Percentiles rank a stretch among this genome's conserved stretches.
Evolutionary conservation across 2,888 invertebrate genomes (phyloP).

Genomic region (Aspidiotus destructor): DNA sequence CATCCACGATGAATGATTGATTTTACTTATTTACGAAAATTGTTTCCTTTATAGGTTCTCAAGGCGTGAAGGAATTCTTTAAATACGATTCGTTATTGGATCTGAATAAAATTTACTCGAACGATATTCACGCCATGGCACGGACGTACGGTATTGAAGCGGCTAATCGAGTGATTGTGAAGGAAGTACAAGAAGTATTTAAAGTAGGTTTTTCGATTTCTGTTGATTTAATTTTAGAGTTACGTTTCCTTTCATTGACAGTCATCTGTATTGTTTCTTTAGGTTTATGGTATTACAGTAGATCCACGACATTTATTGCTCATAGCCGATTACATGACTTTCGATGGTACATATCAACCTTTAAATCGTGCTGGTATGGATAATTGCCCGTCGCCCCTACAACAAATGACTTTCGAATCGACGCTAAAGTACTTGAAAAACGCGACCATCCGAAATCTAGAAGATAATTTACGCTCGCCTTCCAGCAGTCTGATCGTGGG

Average conservation of each 20-base stretch:
- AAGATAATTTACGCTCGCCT: slow-evolving; percentile 68
- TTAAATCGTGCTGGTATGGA: slow-evolving; percentile 87
- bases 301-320: slow-evolving; percentile 86
- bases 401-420: slow-evolving; percentile 97
- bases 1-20: background rate
- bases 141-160: slow-evolving; percentile 94
- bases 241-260: background rate
- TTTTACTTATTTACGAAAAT: background rate
- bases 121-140: slow-evolving; percentile 87
- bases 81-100: slow-evolving; percentile 68
- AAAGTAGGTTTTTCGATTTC: slow-evolving; percentile 43
- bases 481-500: slow-evolving; percentile 82
- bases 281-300: slow-evolving; percentile 89
- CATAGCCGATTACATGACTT: slow-evolving; percentile 97
- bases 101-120: slow-evolving; percentile 74
- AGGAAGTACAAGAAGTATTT: slow-evolving; percentile 93
- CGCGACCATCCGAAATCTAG: slow-evolving; percentile 55
- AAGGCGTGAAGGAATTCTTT: slow-evolving; percentile 70
- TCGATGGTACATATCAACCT: slow-evolving; percentile 77
- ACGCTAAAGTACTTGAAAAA: slow-evolving; percentile 73
- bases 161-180: slow-evolving; percentile 77
- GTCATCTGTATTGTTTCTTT: slow-evolving; percentile 21
- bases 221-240: background rate
- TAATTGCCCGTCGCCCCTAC: slow-evolving; percentile 81
- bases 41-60: slow-evolving; percentile 22